Percentiles rank a stretch among this genome's conserved stretches.
These are phyloP conservation scores for Pocota personata DNA, from an alignment of 2,888 invertebrate species.

Conservation along the genomic window DNA sequence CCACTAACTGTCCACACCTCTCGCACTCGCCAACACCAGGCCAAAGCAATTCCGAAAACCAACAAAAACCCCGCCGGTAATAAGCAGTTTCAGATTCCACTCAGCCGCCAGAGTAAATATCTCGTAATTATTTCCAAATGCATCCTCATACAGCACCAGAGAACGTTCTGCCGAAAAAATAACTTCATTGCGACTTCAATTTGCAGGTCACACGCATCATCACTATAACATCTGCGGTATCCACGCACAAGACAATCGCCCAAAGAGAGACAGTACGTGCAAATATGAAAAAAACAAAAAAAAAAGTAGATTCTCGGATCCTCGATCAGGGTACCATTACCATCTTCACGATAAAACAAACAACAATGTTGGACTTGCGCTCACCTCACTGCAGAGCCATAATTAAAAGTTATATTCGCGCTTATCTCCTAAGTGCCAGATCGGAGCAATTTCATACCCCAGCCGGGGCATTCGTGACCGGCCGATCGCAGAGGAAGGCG, in stretches of 20 bases:
- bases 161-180: slow-evolving; percentile 49
- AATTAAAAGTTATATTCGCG: slow-evolving; percentile 72
- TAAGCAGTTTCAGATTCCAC: slow-evolving; percentile 34
- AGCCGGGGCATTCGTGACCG: slow-evolving; percentile 52
- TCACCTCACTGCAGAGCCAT: slow-evolving; percentile 47
- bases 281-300: not conserved
- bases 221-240: slow-evolving; percentile 1
- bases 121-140: slow-evolving; percentile 25
- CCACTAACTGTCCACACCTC: slow-evolving; percentile 47
- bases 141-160: slow-evolving; percentile 7
- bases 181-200: slow-evolving; percentile 54
- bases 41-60: slow-evolving; percentile 23
- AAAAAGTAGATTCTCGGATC: not conserved
- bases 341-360: slow-evolving; percentile 46
- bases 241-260: slow-evolving; percentile 7
- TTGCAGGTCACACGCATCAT: slow-evolving; percentile 63
- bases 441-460: slow-evolving; percentile 52
- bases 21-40: not conserved
- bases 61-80: slow-evolving; percentile 41
- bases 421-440: slow-evolving; percentile 71
- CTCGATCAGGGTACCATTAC: slow-evolving; percentile 7
- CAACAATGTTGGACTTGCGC: slow-evolving; percentile 43
- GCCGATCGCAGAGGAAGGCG: slow-evolving; percentile 30
- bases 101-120: not conserved
- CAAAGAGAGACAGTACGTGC: not conserved